Evolutionary conservation across 2,113 vertebrate genomes (phyloP).

Genomic region (Laticauda colubrina): DNA sequence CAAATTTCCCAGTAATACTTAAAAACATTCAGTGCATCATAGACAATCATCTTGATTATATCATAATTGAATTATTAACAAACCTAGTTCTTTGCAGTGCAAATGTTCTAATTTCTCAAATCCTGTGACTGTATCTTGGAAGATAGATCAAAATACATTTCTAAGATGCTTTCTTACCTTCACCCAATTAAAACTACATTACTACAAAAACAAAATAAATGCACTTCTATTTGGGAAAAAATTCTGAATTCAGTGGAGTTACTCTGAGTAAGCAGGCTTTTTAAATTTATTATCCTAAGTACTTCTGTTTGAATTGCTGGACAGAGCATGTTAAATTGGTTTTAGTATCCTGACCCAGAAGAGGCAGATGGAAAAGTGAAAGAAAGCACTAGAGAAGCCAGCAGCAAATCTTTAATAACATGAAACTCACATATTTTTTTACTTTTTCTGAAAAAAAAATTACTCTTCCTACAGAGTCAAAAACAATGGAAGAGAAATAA

Average conservation of each 20-base stretch:
- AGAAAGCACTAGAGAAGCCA: background rate
- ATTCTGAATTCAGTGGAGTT: background rate
- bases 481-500: background rate
- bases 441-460: background rate
- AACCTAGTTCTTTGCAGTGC: background rate
- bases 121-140: background rate
- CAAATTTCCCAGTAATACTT: background rate
- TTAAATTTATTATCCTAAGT: conserved; percentile 8
- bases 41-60: background rate
- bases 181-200: background rate
- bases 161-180: background rate
- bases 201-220: background rate
- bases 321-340: background rate
- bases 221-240: background rate
- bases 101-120: background rate
- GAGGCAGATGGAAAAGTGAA: background rate
- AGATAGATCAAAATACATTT: background rate
- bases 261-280: background rate
- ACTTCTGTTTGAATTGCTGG: background rate
- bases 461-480: background rate
- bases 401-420: background rate
- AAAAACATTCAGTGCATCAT: background rate
- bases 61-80: background rate
- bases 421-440: background rate
- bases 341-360: background rate